phyloP scores from a whole-genome alignment of 2,113 vertebrate species.

The Galeopterus variegatus region DNA sequence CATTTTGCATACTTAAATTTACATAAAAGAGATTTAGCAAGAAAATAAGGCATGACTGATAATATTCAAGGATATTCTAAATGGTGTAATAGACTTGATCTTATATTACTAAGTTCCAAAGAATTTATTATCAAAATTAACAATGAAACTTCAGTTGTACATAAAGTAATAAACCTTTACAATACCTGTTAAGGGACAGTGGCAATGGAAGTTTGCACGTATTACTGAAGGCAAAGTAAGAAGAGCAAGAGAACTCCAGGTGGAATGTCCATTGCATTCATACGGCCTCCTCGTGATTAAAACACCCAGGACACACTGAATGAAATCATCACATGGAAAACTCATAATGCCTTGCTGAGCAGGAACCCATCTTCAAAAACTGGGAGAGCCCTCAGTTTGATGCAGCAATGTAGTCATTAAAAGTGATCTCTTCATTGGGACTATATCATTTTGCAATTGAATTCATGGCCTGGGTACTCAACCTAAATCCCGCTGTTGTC shows the following conservation, averaged over 20 bases:
- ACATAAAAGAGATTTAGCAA: constrained; percentile 62
- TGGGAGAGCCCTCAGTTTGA: constrained; percentile 94
- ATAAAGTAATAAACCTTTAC: constrained; percentile 65
- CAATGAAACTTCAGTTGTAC: constrained; percentile 42
- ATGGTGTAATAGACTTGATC: constrained; percentile 1
- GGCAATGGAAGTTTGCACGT: constrained; percentile 50
- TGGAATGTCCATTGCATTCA: constrained; percentile 75
- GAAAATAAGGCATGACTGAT: constrained; percentile 74
- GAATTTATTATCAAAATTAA: constrained; percentile 76
- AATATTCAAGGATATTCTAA: constrained; percentile 46
- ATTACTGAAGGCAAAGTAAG: background rate
- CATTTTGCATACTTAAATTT: background rate
- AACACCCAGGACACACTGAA: constrained; percentile 89
- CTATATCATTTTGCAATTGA: constrained; percentile 93
- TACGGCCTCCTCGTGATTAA: constrained; percentile 66
- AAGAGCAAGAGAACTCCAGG: constrained; percentile 67
- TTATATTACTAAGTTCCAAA: constrained; percentile 46
- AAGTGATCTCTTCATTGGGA: constrained; percentile 90
- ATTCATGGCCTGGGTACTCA: constrained; percentile 94
- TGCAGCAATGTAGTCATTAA: constrained; percentile 96
- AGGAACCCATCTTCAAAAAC: constrained; percentile 93
- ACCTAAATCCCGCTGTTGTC: constrained; percentile 88
- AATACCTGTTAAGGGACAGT: constrained; percentile 47
- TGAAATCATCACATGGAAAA: constrained; percentile 95
- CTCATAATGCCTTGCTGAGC: constrained; percentile 91